Conservation (phyloP, 2,888 invertebrate species). For the Tenthredo distinguenda region DNA sequence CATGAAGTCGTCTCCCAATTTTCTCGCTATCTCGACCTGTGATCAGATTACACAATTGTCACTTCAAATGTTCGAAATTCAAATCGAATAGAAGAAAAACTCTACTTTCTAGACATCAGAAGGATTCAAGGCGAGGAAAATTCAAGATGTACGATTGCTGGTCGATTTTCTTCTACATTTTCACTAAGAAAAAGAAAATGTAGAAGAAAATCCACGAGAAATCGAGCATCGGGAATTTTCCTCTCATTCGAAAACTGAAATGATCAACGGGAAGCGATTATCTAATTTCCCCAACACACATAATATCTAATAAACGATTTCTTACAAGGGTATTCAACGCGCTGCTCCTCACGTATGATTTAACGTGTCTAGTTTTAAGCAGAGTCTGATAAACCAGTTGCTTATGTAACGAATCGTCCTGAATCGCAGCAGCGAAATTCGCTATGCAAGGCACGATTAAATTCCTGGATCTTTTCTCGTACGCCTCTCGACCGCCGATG, state of each 20-base stretch:
- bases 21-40: slow-evolving; percentile 87
- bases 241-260: no score
- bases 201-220: background rate
- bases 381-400: slow-evolving; percentile 93
- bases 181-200: background rate
- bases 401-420: slow-evolving; percentile 94
- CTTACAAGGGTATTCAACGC: slow-evolving; percentile 71
- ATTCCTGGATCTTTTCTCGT: slow-evolving; percentile 82
- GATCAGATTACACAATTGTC: background rate
- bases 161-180: background rate
- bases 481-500: slow-evolving; percentile 82
- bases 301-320: background rate
- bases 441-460: slow-evolving; percentile 89
- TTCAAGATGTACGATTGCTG: background rate
- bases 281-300: background rate
- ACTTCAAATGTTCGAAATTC: no score
- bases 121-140: background rate
- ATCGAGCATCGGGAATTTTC: background rate
- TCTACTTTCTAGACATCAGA: background rate
- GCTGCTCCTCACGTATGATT: slow-evolving; percentile 83
- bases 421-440: slow-evolving; percentile 89
- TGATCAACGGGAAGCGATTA: background rate
- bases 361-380: slow-evolving; percentile 90
- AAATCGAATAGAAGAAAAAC: background rate
- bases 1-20: slow-evolving; percentile 93